Percentiles rank a stretch among this genome's conserved stretches.
Conservation (phyloP, 2,113 vertebrate species). For the Apus apus region DNA sequence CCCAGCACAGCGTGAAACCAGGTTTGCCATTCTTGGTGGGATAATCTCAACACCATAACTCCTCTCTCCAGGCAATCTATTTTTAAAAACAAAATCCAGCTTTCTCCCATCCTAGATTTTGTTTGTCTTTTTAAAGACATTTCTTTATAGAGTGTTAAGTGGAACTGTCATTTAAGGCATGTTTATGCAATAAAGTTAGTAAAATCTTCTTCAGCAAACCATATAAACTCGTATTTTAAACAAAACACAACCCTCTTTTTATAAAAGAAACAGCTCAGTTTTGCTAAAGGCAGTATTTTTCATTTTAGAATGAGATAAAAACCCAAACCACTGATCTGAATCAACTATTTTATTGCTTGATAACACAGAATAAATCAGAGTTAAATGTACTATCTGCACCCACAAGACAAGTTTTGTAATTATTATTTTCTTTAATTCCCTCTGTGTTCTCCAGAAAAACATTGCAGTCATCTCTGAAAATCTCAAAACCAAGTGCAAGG, state of each 20-base stretch:
- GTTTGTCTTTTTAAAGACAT: not conserved
- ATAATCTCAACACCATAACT: not conserved
- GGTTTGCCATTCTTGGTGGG: not conserved
- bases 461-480: not conserved
- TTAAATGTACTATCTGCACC: not conserved
- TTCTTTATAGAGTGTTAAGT: not conserved
- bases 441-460: not conserved
- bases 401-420: not conserved
- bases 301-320: not conserved
- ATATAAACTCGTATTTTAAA: not conserved
- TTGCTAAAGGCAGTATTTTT: not conserved
- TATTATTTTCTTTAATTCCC: not conserved
- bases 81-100: not conserved
- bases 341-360: not conserved
- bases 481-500: not conserved
- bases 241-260: not conserved
- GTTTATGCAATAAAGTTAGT: not conserved
- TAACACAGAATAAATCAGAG: not conserved
- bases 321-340: not conserved
- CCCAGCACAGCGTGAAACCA: not conserved
- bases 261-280: not conserved
- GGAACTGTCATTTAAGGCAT: not conserved
- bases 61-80: not conserved
- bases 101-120: not conserved
- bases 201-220: not conserved